Evolutionary conservation across 2,113 vertebrate species (phyloP).

Genomic region (Alosa alosa): DNA sequence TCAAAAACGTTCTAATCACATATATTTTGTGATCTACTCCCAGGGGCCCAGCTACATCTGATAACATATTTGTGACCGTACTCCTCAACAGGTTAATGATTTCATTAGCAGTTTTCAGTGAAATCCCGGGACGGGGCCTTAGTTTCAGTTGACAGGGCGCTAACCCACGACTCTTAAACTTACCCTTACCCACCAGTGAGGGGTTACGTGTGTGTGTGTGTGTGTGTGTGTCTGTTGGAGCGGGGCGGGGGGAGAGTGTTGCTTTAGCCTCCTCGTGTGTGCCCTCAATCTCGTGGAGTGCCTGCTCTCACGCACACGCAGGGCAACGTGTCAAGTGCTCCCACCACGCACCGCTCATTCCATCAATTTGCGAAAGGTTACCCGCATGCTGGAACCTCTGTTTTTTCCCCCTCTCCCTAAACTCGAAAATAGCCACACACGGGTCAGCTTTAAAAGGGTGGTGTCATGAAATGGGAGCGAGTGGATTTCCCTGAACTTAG

Average conservation of each 20-base stretch:
- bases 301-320: conserved; percentile 17
- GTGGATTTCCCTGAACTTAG: background rate
- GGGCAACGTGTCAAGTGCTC: conserved; percentile 42
- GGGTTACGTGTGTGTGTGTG: background rate
- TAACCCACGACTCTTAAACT: too few relatives aligned
- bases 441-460: conserved; percentile 4
- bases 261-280: background rate
- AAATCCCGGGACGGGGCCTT: background rate
- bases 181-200: background rate
- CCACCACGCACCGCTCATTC: background rate
- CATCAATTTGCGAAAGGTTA: background rate
- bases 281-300: conserved; percentile 31
- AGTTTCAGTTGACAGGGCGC: background rate
- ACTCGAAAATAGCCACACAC: background rate
- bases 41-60: too few relatives aligned
- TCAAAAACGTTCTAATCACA: too few relatives aligned
- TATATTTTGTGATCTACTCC: too few relatives aligned
- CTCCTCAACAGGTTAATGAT: too few relatives aligned
- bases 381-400: background rate
- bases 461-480: background rate
- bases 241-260: background rate
- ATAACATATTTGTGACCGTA: too few relatives aligned
- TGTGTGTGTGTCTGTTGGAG: background rate
- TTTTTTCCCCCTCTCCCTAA: background rate
- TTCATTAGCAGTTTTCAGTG: conserved; percentile 27